Conservation (phyloP, 1,140 invertebrate species). For the Sinella curviseta region DNA sequence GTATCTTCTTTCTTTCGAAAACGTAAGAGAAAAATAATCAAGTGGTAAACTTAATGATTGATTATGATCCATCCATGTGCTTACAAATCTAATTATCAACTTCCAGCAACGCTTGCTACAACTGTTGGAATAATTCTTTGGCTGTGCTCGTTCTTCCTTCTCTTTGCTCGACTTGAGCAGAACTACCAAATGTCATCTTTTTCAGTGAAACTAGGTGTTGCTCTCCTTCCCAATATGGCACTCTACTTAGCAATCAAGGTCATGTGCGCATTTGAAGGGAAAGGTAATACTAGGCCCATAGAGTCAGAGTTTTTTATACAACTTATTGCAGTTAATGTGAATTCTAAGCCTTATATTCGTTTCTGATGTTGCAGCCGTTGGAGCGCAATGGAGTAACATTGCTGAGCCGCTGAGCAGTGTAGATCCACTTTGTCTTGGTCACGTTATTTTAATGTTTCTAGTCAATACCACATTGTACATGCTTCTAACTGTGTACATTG, state of each 20-base stretch:
- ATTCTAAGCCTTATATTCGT: not conserved
- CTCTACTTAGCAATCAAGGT: conserved; percentile 42
- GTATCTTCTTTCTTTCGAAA: conserved; percentile 45
- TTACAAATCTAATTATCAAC: not conserved
- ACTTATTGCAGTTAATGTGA: not conserved
- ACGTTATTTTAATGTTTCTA: conserved; percentile 55
- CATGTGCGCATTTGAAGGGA: conserved; percentile 43
- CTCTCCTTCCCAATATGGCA: conserved; percentile 43
- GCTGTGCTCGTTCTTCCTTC: conserved; percentile 37
- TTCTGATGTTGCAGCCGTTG: conserved; percentile 53
- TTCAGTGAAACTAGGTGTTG: conserved; percentile 32
- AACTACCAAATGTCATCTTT: conserved; percentile 24
- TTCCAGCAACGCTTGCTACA: conserved; percentile 44
- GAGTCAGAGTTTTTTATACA: not conserved
- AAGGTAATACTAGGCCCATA: conserved; percentile 36
- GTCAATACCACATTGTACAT: conserved; percentile 55
- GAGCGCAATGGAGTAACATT: conserved; percentile 62
- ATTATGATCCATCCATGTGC: not conserved
- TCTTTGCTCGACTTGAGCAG: conserved; percentile 11
- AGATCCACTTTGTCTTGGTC: conserved; percentile 58
- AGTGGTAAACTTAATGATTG: not conserved
- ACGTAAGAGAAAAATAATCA: conserved; percentile 35
- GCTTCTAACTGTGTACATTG: conserved; percentile 64
- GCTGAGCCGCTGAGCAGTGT: conserved; percentile 55
- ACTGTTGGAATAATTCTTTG: conserved; percentile 45